Base-by-base conservation (phyloP, 2,113 vertebrate genomes). In the Oxygymnocypris stewartii region DNA sequence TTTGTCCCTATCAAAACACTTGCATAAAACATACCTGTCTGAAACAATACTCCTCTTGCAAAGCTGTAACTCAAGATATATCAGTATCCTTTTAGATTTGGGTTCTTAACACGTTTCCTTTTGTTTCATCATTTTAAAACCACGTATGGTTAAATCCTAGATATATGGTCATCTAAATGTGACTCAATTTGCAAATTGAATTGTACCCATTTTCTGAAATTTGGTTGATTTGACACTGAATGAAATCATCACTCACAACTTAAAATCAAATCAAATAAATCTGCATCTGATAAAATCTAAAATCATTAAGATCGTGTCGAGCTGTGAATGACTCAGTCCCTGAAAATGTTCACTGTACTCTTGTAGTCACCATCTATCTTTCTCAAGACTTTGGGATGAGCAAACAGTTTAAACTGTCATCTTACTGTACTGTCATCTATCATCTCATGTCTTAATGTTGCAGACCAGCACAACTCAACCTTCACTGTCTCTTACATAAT, bases 401-500 rank as follows among this genome's bases (percentile, higher is more conserved):
- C 73, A 75, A 75, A 75, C 23, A 44, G 40, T 75, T 75, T 75
- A 40, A 25, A 47, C 40, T 75, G 42, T 75, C 73, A 47, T 47
- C 73, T 47, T 47, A 75, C 40, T 75, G 73, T 75, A 44, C 5
- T 25, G 40, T 14, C 73, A 75, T 75, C 73, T 75, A 75, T 75
- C 73, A 75, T 75, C 40, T 75, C 73, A 47, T 8, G 73, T 75
- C 73, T 78, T 78, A 78, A 54, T 5, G 14, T 54, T 78, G 47
- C 75, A 78, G 47, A 78, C 47, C 47, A 49, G 75, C 75, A 76
- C 74, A 78, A 54, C 75, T 31, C 75, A 75, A 25, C 73, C 73
- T 75, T 75, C 73, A 47, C 73, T 14, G 23, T 44, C 42, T 54
- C 47, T 54, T 54, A 54, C 16, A 54, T 54, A 51, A 78, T 28